phyloP scores from a whole-genome alignment of 2,113 vertebrate genomes.

The Lepisosteus osseus region DNA sequence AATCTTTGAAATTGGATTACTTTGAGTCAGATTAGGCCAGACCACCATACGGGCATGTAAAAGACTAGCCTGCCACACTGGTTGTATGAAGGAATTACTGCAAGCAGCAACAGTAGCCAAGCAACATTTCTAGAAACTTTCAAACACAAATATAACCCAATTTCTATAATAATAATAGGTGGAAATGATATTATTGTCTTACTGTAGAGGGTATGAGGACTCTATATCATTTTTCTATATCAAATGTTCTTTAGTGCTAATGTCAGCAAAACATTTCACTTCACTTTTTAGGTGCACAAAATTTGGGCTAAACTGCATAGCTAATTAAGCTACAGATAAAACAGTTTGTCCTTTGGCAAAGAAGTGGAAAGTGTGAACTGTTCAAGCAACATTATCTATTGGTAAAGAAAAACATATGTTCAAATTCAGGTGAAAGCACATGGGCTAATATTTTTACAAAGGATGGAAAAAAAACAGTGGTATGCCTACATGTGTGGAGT shows the following conservation, averaged over 20 bases:
- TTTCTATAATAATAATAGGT: too few relatives aligned
- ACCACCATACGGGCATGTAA: too few relatives aligned
- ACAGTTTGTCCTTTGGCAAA: constrained; percentile 2
- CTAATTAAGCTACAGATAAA: constrained; percentile 19
- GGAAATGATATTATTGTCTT: too few relatives aligned
- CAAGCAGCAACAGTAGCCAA: background rate
- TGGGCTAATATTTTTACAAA: too few relatives aligned
- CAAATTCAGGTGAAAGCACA: background rate
- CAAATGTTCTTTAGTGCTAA: too few relatives aligned
- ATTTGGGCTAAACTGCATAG: background rate
- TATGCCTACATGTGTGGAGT: too few relatives aligned
- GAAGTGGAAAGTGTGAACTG: constrained; percentile 2
- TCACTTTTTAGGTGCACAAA: constrained; percentile 8
- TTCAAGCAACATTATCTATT: background rate
- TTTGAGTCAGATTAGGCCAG: background rate
- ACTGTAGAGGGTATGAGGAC: too few relatives aligned
- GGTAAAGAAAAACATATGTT: background rate
- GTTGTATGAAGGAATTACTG: background rate
- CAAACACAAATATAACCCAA: too few relatives aligned
- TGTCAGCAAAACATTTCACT: too few relatives aligned
- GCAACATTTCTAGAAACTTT: too few relatives aligned
- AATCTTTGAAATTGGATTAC: background rate
- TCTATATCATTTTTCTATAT: too few relatives aligned
- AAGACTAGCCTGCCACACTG: background rate
- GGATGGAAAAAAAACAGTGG: too few relatives aligned